A percentile compares a stretch with the other conserved stretches of the same genome.
Evolutionary conservation across 64 coral and sea anemone genomes (phyloP).

Genomic region (Dendronephthya gigantea): DNA sequence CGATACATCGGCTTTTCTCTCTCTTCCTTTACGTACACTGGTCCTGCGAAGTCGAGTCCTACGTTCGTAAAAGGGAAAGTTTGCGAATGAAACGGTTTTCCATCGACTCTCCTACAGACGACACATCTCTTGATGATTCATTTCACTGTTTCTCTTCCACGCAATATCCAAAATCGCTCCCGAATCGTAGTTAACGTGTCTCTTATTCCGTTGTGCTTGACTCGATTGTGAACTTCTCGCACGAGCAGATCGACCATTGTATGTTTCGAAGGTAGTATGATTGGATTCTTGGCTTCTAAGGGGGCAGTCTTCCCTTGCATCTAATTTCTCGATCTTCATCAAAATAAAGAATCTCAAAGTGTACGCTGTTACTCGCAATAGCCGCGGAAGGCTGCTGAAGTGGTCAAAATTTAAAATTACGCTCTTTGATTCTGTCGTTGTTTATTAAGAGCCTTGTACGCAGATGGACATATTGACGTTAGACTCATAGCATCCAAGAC

Average conservation of each 20-base stretch:
- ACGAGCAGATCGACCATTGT: not conserved
- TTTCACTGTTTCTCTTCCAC: not conserved
- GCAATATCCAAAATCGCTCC: not conserved
- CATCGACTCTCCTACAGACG: not conserved
- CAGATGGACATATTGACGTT: too few species aligned
- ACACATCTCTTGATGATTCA: not conserved
- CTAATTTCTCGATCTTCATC: too few species aligned
- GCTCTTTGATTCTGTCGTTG: too few species aligned
- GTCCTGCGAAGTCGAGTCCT: not conserved
- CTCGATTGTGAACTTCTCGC: not conserved
- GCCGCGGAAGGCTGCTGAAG: too few species aligned
- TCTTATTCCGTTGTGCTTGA: constrained; percentile 4
- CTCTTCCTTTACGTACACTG: not conserved
- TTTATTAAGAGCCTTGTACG: too few species aligned
- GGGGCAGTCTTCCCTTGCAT: not conserved
- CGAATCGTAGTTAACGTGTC: not conserved
- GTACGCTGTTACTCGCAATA: too few species aligned
- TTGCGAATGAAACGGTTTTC: not conserved
- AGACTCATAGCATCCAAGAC: too few species aligned
- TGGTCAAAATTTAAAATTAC: too few species aligned
- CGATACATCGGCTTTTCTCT: not conserved
- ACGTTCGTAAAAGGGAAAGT: not conserved
- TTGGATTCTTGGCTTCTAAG: not conserved
- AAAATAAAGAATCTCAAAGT: too few species aligned
- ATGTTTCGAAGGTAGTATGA: not conserved